Conservation (phyloP, 2,888 invertebrate species). For the Cataglyphis albicans region DNA sequence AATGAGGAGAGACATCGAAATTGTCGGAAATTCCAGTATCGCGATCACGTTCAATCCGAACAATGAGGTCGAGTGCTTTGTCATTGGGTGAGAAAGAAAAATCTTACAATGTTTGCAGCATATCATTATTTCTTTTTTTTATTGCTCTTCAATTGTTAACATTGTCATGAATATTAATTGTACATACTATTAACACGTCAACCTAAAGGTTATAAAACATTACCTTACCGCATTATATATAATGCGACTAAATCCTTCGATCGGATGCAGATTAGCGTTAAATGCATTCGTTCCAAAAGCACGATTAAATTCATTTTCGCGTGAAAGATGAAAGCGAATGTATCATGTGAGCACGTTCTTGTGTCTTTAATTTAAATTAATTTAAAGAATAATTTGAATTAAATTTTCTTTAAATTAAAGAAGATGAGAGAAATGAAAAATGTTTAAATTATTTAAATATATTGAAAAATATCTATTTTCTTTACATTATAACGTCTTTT, state of each 20-base stretch:
- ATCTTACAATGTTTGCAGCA: not conserved
- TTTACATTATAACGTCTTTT: not conserved
- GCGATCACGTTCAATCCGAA: not conserved
- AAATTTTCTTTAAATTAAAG: not conserved
- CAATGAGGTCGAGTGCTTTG: slow-evolving; percentile 1
- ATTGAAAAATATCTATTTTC: not conserved
- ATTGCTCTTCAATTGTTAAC: slow-evolving; percentile 10
- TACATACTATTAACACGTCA: not conserved
- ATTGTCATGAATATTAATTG: slow-evolving; percentile 36
- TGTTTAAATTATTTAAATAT: not conserved
- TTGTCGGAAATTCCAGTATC: not conserved
- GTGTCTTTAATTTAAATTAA: no score
- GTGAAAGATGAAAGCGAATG: not conserved
- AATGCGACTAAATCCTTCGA: not conserved
- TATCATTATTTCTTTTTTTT: slow-evolving; percentile 10
- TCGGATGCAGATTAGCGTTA: slow-evolving; percentile 14
- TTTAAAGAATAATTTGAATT: no score
- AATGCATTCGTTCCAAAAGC: not conserved
- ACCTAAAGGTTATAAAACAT: not conserved
- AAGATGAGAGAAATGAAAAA: not conserved
- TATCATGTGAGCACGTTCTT: no score
- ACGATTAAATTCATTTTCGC: not conserved
- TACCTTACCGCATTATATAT: not conserved
- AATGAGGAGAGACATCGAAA: not conserved
- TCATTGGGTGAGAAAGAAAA: not conserved